Conservation (phyloP, 2,888 invertebrate genomes). For the Embidobia sp. region DNA sequence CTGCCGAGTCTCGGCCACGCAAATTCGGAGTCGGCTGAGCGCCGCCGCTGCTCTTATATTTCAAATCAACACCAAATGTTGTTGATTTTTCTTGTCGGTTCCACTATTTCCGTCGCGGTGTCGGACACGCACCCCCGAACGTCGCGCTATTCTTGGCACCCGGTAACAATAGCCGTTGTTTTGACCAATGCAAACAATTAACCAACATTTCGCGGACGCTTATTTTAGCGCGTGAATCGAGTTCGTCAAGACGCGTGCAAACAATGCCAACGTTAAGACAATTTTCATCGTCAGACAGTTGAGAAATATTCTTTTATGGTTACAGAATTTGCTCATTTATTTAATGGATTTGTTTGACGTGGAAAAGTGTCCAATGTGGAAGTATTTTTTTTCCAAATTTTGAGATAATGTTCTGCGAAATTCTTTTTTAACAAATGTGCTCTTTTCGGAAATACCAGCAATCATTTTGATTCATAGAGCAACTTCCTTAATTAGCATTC, state of each 20-base stretch:
- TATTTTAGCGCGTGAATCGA: slow-evolving; percentile 29
- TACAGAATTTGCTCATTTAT: too few relatives aligned
- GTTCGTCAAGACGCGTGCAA: slow-evolving; percentile 20
- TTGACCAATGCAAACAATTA: slow-evolving; percentile 53
- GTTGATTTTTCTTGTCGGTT: slow-evolving; percentile 50
- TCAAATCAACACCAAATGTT: slow-evolving; percentile 41
- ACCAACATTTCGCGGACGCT: slow-evolving; percentile 27
- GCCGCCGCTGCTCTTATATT: slow-evolving; percentile 22
- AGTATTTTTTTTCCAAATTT: too few relatives aligned
- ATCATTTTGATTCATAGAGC: too few relatives aligned
- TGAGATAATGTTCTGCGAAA: too few relatives aligned
- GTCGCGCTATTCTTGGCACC: slow-evolving; percentile 41
- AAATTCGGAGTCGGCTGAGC: too few relatives aligned
- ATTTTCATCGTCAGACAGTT: slow-evolving; percentile 23
- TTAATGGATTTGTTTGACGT: too few relatives aligned
- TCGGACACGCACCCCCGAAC: slow-evolving; percentile 20
- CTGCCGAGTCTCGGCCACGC: slow-evolving; percentile 20
- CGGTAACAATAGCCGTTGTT: slow-evolving; percentile 22
- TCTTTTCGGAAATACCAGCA: too few relatives aligned
- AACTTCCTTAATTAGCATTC: slow-evolving; percentile 36
- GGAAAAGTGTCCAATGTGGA: too few relatives aligned
- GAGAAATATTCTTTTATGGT: too few relatives aligned
- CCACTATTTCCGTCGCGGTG: slow-evolving; percentile 21
- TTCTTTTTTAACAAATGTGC: too few relatives aligned
- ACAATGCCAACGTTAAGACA: neutral